Conservation (phyloP, 2,113 vertebrate species). For the Nerophis lumbriciformis region DNA sequence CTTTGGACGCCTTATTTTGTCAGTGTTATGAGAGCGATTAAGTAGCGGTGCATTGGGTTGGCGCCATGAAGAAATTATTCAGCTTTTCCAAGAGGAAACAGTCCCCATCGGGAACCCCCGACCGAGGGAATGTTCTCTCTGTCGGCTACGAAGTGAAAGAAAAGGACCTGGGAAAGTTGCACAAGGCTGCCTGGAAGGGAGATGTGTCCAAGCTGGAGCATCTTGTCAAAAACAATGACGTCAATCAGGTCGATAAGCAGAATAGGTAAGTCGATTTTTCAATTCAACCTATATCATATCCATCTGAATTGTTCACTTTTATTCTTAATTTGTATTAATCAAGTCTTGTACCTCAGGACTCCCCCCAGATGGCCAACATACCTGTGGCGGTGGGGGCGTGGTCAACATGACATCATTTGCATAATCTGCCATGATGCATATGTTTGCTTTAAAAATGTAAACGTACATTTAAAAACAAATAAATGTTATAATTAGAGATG, state of each 20-base stretch:
- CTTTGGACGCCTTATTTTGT: slow-evolving; percentile 68
- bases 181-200: slow-evolving; percentile 79
- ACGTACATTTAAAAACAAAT: too few species aligned
- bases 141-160: slow-evolving; percentile 76
- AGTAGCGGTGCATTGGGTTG: background rate
- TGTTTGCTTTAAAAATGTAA: too few species aligned
- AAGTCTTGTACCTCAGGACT: too few species aligned
- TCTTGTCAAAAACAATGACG: slow-evolving; percentile 71
- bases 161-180: slow-evolving; percentile 82
- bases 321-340: too few species aligned
- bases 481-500: too few species aligned
- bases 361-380: too few species aligned
- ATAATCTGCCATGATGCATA: too few species aligned
- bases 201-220: slow-evolving; percentile 77
- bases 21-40: slow-evolving; percentile 23
- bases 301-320: too few species aligned
- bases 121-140: slow-evolving; percentile 47
- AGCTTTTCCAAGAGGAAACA: slow-evolving; percentile 77
- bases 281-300: too few species aligned
- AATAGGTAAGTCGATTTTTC: slow-evolving; percentile 69
- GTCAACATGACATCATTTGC: too few species aligned
- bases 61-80: slow-evolving; percentile 85
- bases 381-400: too few species aligned
- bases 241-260: slow-evolving; percentile 82
- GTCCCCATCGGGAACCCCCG: slow-evolving; percentile 46